These are phyloP conservation scores for Sterrhoptilus dennistouni DNA, from an alignment of 2,113 vertebrate species.

Conservation along the genomic window DNA sequence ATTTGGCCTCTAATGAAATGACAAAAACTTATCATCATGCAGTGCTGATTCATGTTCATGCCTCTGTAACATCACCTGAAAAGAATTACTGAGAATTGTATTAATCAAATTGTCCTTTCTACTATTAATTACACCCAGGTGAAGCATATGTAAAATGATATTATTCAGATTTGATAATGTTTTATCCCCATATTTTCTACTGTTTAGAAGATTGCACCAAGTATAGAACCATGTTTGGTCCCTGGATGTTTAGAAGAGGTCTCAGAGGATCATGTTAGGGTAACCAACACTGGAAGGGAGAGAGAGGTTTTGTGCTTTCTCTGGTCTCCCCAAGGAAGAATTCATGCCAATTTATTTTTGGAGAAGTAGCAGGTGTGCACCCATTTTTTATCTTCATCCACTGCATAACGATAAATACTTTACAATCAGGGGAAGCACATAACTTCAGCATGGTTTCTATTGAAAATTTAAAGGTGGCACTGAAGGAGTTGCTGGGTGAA, in stretches of 20 bases:
- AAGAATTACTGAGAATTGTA: not conserved
- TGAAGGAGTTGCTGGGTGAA: not conserved
- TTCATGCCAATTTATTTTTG: not conserved
- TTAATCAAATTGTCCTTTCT: not conserved
- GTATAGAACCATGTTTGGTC: accelerated
- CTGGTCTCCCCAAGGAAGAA: not conserved
- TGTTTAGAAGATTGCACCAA: not conserved
- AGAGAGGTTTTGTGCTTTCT: not conserved
- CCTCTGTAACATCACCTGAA: slow-evolving; percentile 43
- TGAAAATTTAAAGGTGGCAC: not conserved
- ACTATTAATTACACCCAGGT: not conserved
- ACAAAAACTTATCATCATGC: slow-evolving; percentile 42
- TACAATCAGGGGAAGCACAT: not conserved
- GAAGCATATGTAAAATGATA: not conserved
- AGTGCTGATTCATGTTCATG: slow-evolving; percentile 45
- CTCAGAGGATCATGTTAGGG: not conserved
- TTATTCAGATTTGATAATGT: not conserved
- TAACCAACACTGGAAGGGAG: not conserved
- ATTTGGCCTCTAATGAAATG: slow-evolving; percentile 52
- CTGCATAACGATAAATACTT: not conserved
- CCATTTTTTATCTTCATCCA: not conserved
- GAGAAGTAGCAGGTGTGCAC: not conserved
- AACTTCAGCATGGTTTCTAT: not conserved
- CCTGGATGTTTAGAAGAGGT: not conserved
- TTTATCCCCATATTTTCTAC: not conserved